phyloP scores from a whole-genome alignment of 2,797 vertebrate genomes.

The Siniperca undulata region DNA sequence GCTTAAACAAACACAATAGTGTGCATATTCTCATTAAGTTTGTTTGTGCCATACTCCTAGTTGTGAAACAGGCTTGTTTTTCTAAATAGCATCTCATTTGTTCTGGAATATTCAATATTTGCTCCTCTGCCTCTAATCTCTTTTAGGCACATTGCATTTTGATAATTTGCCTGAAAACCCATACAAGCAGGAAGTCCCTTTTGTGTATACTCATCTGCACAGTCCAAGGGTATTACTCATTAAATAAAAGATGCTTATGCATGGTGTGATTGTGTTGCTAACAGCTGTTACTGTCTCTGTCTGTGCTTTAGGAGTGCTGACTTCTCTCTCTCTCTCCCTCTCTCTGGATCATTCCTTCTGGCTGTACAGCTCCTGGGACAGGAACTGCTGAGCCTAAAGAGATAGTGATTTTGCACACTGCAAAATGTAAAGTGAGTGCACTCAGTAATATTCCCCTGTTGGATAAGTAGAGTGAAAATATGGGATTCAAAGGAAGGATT shows the following conservation, averaged over 20 bases:
- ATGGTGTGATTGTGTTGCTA: conserved; percentile 62
- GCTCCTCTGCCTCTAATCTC: conserved; percentile 61
- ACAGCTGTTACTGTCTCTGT: conserved; percentile 69
- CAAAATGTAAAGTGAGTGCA: conserved; percentile 73
- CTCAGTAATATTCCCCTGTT: conserved; percentile 60
- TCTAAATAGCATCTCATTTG: conserved; percentile 59
- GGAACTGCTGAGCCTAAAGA: conserved; percentile 76
- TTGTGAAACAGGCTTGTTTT: conserved; percentile 47
- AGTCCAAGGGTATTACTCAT: conserved; percentile 70
- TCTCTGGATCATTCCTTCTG: conserved; percentile 57
- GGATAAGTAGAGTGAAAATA: conserved; percentile 61
- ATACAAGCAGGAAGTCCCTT: conserved; percentile 43
- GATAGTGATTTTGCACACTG: conserved; percentile 70
- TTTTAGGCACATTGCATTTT: conserved; percentile 67
- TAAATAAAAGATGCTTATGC: conserved; percentile 72
- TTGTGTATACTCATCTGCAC: conserved; percentile 55
- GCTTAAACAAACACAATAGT: conserved; percentile 22
- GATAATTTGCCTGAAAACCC: conserved; percentile 55
- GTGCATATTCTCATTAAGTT: conserved; percentile 11
- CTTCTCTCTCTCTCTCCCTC: conserved; percentile 42
- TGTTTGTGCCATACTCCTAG: conserved; percentile 1
- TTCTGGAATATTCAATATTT: conserved; percentile 64
- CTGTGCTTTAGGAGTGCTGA: conserved; percentile 64
- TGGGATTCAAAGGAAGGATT: conserved; percentile 50
- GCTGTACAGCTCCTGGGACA: conserved; percentile 61